phyloP scores from a whole-genome alignment of 2,888 invertebrate genomes.

The Eupsilia transversa region DNA sequence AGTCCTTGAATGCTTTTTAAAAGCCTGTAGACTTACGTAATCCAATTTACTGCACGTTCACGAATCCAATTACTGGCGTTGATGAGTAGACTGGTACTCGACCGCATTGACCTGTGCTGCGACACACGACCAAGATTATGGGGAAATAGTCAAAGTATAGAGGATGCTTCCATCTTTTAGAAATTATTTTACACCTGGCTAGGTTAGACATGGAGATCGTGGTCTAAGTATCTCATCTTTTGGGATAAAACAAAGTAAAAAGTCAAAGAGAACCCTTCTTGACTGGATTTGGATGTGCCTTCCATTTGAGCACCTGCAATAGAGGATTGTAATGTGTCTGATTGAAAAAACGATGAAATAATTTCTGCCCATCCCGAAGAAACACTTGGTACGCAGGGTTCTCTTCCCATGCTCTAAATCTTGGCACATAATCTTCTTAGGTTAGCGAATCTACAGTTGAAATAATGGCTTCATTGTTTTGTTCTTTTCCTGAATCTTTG shows the following conservation, averaged over 20 bases:
- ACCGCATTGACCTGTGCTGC: conserved; percentile 52
- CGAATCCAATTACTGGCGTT: conserved; percentile 64
- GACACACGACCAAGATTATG: conserved; percentile 34
- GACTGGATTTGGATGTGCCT: not conserved
- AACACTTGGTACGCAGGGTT: not conserved
- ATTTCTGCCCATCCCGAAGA: not conserved
- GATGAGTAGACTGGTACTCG: conserved; percentile 54
- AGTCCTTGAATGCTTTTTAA: conserved; percentile 60
- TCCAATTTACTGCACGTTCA: conserved; percentile 63
- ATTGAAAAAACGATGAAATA: not conserved
- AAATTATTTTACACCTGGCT: conserved; percentile 3
- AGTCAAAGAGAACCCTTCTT: not conserved
- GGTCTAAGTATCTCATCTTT: not conserved
- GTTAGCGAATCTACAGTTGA: not conserved
- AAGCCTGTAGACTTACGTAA: conserved; percentile 58
- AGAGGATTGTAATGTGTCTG: not conserved
- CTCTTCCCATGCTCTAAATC: not conserved
- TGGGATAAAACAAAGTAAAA: not conserved
- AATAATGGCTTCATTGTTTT: not conserved
- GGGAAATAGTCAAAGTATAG: conserved; percentile 9
- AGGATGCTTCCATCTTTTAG: not conserved
- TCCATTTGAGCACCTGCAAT: no score
- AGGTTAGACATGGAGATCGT: not conserved
- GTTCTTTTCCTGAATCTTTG: not conserved
- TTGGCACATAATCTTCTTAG: not conserved